Conservation (phyloP, 2,797 vertebrate genomes). For the Rhinophrynus dorsalis region DNA sequence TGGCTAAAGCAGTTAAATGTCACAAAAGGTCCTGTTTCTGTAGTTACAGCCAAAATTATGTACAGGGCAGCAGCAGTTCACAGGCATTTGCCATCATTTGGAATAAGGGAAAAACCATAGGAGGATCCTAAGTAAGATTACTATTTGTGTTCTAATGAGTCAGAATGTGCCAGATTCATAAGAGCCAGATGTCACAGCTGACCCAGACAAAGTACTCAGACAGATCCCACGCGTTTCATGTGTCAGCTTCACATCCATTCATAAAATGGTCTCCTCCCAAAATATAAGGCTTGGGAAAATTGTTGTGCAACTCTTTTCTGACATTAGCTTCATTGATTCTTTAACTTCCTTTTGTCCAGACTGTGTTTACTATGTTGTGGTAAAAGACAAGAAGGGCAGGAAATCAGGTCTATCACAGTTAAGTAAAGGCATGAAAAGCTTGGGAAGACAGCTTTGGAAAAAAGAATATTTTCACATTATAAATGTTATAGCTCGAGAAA, state of each 20-base stretch:
- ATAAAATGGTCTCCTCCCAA: slow-evolving; percentile 72
- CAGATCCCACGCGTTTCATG: slow-evolving; percentile 68
- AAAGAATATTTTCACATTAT: slow-evolving; percentile 53
- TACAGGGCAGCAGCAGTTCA: slow-evolving; percentile 19
- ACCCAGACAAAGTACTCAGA: slow-evolving; percentile 73
- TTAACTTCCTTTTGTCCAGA: slow-evolving; percentile 27
- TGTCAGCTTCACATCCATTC: slow-evolving; percentile 73
- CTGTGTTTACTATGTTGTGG: slow-evolving; percentile 53
- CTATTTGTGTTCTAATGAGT: slow-evolving; percentile 75
- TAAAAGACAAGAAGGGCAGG: slow-evolving; percentile 62
- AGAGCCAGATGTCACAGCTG: slow-evolving; percentile 77
- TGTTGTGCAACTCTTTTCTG: slow-evolving; percentile 63
- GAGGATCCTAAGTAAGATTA: slow-evolving; percentile 69
- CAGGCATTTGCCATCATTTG: slow-evolving; percentile 60
- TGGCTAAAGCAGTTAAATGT: slow-evolving; percentile 10
- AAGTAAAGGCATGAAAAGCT: slow-evolving; percentile 53
- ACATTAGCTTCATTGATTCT: slow-evolving; percentile 59
- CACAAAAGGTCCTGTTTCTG: slow-evolving; percentile 26
- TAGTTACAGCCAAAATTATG: slow-evolving; percentile 5
- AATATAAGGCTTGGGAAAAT: slow-evolving; percentile 68
- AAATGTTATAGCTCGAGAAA: slow-evolving; percentile 66
- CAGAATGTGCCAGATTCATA: slow-evolving; percentile 72
- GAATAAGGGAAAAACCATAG: slow-evolving; percentile 63
- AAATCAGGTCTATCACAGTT: slow-evolving; percentile 58
- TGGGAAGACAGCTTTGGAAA: slow-evolving; percentile 55